Evolutionary conservation across 2,797 vertebrate genomes (phyloP).

Genomic region (Novumbra hubbsi): DNA sequence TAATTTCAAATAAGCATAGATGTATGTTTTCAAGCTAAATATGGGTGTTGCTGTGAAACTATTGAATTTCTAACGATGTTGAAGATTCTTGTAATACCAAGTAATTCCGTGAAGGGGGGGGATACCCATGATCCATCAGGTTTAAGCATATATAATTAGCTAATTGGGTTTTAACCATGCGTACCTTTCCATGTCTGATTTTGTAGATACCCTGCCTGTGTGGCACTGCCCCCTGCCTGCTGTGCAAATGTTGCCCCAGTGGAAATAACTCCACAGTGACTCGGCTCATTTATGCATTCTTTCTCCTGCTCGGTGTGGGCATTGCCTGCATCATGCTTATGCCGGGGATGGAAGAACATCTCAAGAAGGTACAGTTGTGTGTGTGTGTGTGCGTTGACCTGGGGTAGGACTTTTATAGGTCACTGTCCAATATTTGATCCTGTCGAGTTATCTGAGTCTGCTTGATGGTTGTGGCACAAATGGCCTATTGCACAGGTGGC

Average conservation of each 20-base stretch:
- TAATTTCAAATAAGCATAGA: background rate
- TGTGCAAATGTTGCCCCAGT: slow-evolving; percentile 95
- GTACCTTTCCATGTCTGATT: background rate
- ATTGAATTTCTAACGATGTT: background rate
- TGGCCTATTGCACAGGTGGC: too few relatives aligned
- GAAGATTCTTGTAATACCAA: background rate
- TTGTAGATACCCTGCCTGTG: slow-evolving; percentile 92
- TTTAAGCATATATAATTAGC: background rate
- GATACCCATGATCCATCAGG: background rate
- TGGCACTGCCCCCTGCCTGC: slow-evolving; percentile 92
- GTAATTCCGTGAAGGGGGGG: background rate
- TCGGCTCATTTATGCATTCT: slow-evolving; percentile 91
- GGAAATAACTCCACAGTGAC: slow-evolving; percentile 98
- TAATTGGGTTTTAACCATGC: background rate
- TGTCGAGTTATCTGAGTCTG: too few relatives aligned
- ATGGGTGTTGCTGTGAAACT: background rate
- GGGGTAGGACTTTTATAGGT: background rate
- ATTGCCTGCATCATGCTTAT: slow-evolving; percentile 94
- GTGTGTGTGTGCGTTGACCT: background rate
- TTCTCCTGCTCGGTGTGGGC: slow-evolving; percentile 89
- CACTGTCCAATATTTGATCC: background rate
- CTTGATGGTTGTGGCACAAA: too few relatives aligned
- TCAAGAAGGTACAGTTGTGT: slow-evolving; percentile 84
- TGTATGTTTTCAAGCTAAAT: background rate
- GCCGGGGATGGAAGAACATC: slow-evolving; percentile 96